Evolutionary conservation across 37 sponge, comb jelly and placozoan genomes (phyloP).

Genomic region (Axinella damicornis): DNA sequence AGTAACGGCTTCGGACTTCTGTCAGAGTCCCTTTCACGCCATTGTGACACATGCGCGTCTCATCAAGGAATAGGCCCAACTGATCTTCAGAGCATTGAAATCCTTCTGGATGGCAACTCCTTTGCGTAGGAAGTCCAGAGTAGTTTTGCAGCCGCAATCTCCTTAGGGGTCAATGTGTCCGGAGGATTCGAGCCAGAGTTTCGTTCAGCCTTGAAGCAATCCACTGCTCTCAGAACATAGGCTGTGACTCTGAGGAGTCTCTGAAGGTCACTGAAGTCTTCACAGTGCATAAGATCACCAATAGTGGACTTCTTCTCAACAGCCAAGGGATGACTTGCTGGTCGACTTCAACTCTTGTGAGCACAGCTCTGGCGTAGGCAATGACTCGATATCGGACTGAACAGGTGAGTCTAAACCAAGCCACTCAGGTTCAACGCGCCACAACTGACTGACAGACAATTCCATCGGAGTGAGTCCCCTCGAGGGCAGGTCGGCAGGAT

Average conservation of each 20-base stretch:
- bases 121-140: slow-evolving; percentile 43
- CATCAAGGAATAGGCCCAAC: slow-evolving; percentile 25
- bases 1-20: not conserved
- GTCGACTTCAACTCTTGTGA: slow-evolving; percentile 18
- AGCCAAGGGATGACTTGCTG: not conserved
- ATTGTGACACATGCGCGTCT: slow-evolving; percentile 9
- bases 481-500: no score
- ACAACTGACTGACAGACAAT: slow-evolving; percentile 45
- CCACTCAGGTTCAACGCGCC: slow-evolving; percentile 55
- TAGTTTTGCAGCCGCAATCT: slow-evolving; percentile 16
- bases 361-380: slow-evolving; percentile 32
- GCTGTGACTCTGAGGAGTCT: slow-evolving; percentile 58
- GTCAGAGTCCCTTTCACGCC: no score
- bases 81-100: slow-evolving; percentile 20
- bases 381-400: no score
- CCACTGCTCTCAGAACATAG: no score
- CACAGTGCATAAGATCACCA: slow-evolving; percentile 4
- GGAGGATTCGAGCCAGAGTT: not conserved
- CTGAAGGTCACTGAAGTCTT: slow-evolving; percentile 28
- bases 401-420: slow-evolving; percentile 9
- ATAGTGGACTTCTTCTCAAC: no score
- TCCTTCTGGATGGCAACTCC: slow-evolving; percentile 17
- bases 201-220: slow-evolving; percentile 24
- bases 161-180: slow-evolving; percentile 14
- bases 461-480: slow-evolving; percentile 33